phyloP scores from a whole-genome alignment of 2,888 invertebrate species.

The Thysanoteuthis rhombus region DNA sequence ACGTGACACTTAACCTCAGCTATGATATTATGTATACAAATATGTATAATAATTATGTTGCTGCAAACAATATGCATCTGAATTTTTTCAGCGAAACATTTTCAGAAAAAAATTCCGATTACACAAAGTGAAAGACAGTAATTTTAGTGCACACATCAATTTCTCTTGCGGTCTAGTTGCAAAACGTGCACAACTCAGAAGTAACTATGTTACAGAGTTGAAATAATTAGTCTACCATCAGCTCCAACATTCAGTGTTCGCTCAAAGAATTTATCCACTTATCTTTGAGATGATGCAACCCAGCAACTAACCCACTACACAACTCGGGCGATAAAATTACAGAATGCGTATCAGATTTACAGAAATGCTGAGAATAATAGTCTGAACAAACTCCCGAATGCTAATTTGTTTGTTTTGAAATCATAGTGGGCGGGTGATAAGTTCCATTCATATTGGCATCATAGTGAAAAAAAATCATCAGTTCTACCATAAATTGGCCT shows the following conservation, averaged over 20 bases:
- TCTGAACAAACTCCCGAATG: background rate
- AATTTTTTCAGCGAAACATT: no score
- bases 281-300: background rate
- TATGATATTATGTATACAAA: no score
- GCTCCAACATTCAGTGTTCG: background rate
- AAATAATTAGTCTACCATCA: background rate
- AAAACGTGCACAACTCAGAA: no score
- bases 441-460: background rate
- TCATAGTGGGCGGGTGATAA: background rate
- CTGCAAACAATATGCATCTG: no score
- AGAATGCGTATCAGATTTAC: background rate
- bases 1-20: no score
- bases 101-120: no score
- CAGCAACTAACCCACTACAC: background rate
- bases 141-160: no score
- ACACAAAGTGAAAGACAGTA: no score
- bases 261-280: background rate
- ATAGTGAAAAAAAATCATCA: background rate
- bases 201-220: background rate
- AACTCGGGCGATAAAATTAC: background rate
- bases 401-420: background rate
- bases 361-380: background rate
- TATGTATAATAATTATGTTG: no score
- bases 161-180: no score
- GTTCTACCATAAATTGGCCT: background rate